Evolutionary conservation across 2,888 invertebrate genomes (phyloP), one percentile per base, ranked within the genome.

Genomic region (Ischnura elegans): DNA sequence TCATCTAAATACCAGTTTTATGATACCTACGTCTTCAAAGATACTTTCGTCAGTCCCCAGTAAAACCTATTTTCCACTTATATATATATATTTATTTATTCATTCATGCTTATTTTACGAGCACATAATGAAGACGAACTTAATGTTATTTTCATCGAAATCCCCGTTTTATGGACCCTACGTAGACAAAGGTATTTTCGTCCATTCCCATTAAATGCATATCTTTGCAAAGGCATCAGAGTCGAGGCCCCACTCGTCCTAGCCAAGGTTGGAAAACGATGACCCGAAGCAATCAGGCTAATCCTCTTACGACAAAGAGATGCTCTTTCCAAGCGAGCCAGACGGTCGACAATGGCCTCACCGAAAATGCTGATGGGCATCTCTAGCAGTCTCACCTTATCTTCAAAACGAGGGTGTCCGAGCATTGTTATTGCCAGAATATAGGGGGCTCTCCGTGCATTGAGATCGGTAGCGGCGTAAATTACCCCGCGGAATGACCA

Each of bases 271-370:
- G 25, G 43, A 61, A 87, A 55, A 55, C 6, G 55, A 42, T 21
- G 87, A n/a, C 43, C 13, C 55, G 16, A 66, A 36, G 61, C 61
- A 43, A 90, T 90, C 90, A 66, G 42, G 55, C 19, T 42, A 87
- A 87, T 87, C 90, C 61, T 3, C 43, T n/a, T 25, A 43, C 43
- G 43, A 55, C 61, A 66, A 90, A 90, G 90, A 90, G 90, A 61
- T 61, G 55, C 55, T 43, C 90, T 90, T 90, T 61, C 51, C 47
- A 43, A 90, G 13, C 42, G 45, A 61, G 25, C 25, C 43, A 55
- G 42, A 66, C 66, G 43, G 45, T 43, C 36, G 55, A 90, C 55
- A 66, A 61, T 66, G 43, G n/a, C n/a, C 90, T n/a, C 6, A 43
- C n/a, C 42, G 61, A 66, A 90, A 90, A 43, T 43, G 51, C 10